Percentiles rank a stretch among this genome's conserved stretches.
phyloP scores from a whole-genome alignment of 2,888 invertebrate species.

The Drosophila sordidula region DNA sequence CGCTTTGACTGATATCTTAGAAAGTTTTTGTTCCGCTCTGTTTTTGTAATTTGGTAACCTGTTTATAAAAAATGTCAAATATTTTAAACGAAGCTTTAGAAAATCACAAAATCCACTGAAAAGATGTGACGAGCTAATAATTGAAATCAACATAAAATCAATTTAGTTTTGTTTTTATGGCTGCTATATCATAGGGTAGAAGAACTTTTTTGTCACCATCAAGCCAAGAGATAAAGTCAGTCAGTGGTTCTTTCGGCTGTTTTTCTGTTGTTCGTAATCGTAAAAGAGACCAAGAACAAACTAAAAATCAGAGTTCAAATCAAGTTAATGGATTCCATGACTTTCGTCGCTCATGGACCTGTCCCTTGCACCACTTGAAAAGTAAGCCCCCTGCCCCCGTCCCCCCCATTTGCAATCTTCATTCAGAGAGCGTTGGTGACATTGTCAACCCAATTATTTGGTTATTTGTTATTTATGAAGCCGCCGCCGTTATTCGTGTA shows the following conservation, averaged over 20 bases:
- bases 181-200: background rate
- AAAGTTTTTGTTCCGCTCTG: too few relatives aligned
- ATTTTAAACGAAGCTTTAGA: too few relatives aligned
- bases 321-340: slow-evolving; percentile 40
- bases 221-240: background rate
- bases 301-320: background rate
- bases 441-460: slow-evolving; percentile 66
- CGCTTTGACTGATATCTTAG: too few relatives aligned
- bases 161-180: background rate
- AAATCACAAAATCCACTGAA: too few relatives aligned
- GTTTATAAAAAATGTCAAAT: too few relatives aligned
- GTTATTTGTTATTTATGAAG: slow-evolving; percentile 68
- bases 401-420: slow-evolving; percentile 42
- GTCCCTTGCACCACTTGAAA: background rate
- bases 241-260: background rate
- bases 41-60: too few relatives aligned
- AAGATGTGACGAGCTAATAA: too few relatives aligned
- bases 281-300: slow-evolving; percentile 1
- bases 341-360: slow-evolving; percentile 18
- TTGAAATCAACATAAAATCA: background rate
- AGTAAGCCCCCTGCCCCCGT: too few relatives aligned
- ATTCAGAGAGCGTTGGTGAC: slow-evolving; percentile 49
- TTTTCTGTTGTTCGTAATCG: background rate
- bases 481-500: slow-evolving; percentile 50
- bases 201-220: too few relatives aligned